Evolutionary conservation across 2,113 vertebrate species (phyloP).

Genomic region (Toxostoma redivivum): DNA sequence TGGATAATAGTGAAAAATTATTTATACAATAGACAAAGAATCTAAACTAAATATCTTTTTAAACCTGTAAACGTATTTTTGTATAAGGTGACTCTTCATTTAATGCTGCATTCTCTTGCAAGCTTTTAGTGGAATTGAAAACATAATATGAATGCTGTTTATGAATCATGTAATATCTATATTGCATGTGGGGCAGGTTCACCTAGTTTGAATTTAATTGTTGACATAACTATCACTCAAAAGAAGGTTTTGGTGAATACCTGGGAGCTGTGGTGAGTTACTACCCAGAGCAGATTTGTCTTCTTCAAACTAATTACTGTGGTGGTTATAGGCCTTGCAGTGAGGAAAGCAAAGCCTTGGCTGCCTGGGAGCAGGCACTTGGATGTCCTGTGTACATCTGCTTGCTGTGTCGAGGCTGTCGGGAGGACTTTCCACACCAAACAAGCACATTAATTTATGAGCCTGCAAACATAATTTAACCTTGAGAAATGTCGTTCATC

Average conservation of each 20-base stretch:
- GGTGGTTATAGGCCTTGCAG: not conserved
- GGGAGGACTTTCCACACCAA: not conserved
- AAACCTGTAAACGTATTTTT: not conserved
- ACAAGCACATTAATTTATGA: not conserved
- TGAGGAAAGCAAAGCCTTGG: not conserved
- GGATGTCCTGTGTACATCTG: not conserved
- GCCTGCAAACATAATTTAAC: not conserved
- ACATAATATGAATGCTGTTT: too few relatives aligned
- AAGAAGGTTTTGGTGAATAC: not conserved
- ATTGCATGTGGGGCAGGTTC: not conserved
- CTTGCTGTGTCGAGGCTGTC: not conserved
- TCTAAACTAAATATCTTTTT: not conserved
- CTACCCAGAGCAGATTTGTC: not conserved
- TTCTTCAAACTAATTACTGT: not conserved
- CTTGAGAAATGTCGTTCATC: not conserved
- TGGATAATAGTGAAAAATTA: not conserved
- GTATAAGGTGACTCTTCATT: not conserved
- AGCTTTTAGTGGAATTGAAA: not conserved
- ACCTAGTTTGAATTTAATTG: not conserved
- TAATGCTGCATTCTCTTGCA: not conserved
- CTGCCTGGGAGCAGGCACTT: not conserved
- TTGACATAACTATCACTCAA: not conserved
- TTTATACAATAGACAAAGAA: not conserved
- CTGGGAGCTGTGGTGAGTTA: not conserved
- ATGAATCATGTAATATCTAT: too few relatives aligned